These are phyloP conservation scores for Caloenas nicobarica DNA, from an alignment of 2,113 vertebrate genomes.

Conservation along the genomic window DNA sequence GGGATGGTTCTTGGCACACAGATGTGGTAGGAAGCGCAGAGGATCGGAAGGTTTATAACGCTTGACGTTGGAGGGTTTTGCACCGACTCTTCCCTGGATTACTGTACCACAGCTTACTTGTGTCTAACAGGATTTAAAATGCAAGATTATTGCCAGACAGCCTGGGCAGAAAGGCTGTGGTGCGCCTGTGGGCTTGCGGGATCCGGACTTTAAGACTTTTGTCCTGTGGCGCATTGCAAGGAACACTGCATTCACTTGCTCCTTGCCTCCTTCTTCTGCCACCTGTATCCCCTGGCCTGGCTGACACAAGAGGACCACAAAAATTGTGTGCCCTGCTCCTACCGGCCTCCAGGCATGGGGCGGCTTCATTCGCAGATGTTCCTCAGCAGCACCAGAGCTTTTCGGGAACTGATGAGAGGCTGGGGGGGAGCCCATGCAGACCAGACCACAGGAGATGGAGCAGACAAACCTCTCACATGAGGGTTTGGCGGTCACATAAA, in stretches of 20 bases:
- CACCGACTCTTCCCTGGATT: background rate
- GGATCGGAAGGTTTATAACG: background rate
- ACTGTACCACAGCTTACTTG: background rate
- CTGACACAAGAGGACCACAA: background rate
- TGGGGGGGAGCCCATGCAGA: background rate
- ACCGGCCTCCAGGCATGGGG: background rate
- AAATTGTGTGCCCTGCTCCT: background rate
- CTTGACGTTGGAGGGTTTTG: background rate
- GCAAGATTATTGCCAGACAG: slow-evolving; percentile 1
- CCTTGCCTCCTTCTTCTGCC: background rate
- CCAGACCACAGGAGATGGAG: background rate
- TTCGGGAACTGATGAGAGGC: background rate
- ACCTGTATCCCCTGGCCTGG: background rate
- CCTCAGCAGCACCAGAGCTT: background rate
- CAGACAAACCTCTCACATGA: background rate
- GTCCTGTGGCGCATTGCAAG: background rate
- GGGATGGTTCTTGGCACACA: background rate
- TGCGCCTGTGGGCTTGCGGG: fast-evolving
- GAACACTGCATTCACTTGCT: background rate
- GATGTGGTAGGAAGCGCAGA: background rate
- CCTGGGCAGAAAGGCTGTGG: background rate
- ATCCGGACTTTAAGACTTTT: background rate
- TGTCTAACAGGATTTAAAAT: slow-evolving; percentile 33
- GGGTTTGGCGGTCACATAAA: background rate
- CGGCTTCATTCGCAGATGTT: background rate